Conservation (phyloP, 1,140 invertebrate species). For the Lepidostoma basale region DNA sequence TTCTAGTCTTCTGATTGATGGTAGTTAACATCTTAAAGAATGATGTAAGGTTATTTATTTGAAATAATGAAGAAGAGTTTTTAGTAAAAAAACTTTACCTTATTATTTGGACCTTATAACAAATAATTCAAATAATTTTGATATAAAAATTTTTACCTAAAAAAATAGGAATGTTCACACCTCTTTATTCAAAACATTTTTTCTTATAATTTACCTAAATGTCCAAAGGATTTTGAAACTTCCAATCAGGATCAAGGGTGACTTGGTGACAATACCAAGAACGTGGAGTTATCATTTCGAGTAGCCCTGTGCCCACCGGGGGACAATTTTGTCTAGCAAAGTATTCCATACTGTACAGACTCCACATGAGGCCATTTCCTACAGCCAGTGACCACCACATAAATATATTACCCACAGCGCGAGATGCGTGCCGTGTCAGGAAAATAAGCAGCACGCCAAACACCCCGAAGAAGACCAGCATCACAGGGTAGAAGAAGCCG, state of each 20-base stretch:
- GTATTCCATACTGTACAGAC: constrained; percentile 84
- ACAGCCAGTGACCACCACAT: constrained; percentile 80
- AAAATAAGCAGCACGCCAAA: constrained; percentile 64
- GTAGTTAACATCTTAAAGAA: too few species aligned
- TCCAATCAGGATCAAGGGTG: constrained; percentile 56
- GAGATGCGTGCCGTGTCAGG: constrained; percentile 54
- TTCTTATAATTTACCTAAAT: neutral
- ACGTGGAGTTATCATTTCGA: constrained; percentile 62
- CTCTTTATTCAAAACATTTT: too few species aligned
- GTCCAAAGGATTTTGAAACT: constrained; percentile 56
- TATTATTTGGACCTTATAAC: too few species aligned
- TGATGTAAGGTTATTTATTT: too few species aligned
- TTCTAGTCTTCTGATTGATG: too few species aligned
- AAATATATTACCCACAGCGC: constrained; percentile 74
- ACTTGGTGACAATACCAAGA: constrained; percentile 65
- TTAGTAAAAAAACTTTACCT: too few species aligned
- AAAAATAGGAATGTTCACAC: too few species aligned
- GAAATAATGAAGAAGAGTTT: too few species aligned
- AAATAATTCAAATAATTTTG: too few species aligned
- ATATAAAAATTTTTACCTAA: too few species aligned
- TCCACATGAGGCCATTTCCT: constrained; percentile 78
- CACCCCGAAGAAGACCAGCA: constrained; percentile 74
- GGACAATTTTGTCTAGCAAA: constrained; percentile 83
- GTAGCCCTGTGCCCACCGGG: constrained; percentile 53
- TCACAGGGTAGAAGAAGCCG: constrained; percentile 85